These are phyloP conservation scores for Takifugu flavidus DNA, from an alignment of 2,113 vertebrate genomes.

Conservation along the genomic window DNA sequence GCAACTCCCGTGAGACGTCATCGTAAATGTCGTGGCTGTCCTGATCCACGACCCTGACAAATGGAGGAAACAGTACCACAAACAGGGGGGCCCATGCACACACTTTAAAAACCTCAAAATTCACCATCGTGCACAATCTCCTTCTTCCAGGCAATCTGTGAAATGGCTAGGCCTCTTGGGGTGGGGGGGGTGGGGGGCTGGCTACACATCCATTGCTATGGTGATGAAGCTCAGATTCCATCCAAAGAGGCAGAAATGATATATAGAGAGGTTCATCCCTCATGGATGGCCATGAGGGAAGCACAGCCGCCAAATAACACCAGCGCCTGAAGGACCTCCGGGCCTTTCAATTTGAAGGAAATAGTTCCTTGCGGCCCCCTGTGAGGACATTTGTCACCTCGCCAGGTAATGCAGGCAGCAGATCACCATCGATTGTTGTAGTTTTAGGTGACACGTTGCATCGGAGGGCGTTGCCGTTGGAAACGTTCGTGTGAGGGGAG, in stretches of 20 bases:
- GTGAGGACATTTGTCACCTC: constrained; percentile 59
- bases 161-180: constrained; percentile 58
- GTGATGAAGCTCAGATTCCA: constrained; percentile 67
- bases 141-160: constrained; percentile 53
- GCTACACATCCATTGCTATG: constrained; percentile 65
- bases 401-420: constrained; percentile 47
- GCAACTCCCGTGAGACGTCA: constrained; percentile 45
- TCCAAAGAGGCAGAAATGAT: constrained; percentile 68
- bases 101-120: constrained; percentile 38
- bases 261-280: constrained; percentile 64
- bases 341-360: constrained; percentile 69
- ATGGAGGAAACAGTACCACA: constrained; percentile 52
- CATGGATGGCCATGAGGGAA: constrained; percentile 61
- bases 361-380: constrained; percentile 56
- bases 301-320: constrained; percentile 65
- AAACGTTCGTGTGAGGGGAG: constrained; percentile 8
- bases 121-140: constrained; percentile 28
- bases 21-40: constrained; percentile 52
- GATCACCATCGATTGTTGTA: constrained; percentile 51
- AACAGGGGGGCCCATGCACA: constrained; percentile 23
- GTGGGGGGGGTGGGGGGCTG: constrained; percentile 52
- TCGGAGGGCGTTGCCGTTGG: constrained; percentile 18
- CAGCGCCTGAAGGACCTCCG: constrained; percentile 40
- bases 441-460: constrained; percentile 31
- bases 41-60: constrained; percentile 71